Conservation (phyloP, 2,113 vertebrate species). For the Erythrocercus mccallii region DNA sequence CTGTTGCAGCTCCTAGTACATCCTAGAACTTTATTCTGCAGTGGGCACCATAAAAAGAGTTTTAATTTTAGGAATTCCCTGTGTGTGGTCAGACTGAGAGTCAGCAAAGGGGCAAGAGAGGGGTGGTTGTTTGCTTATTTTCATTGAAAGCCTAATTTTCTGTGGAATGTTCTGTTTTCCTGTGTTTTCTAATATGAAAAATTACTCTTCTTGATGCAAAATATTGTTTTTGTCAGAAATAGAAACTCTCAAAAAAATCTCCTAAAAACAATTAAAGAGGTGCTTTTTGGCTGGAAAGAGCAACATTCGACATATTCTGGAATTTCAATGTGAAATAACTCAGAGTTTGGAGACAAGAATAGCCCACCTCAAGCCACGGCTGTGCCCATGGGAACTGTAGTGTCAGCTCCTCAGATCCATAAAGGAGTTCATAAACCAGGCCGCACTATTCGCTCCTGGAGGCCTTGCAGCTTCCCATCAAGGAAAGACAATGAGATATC, state of each 20-base stretch:
- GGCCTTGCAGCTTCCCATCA: rapidly evolving
- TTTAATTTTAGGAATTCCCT: not conserved
- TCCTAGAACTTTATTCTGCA: not conserved
- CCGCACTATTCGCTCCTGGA: not conserved
- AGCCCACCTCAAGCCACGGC: not conserved
- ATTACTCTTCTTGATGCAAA: not conserved
- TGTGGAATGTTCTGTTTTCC: not conserved
- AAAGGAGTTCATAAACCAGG: not conserved
- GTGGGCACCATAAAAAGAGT: not conserved
- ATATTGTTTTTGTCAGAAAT: not conserved
- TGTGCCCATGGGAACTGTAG: not conserved
- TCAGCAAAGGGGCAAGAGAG: not conserved
- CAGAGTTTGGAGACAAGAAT: not conserved
- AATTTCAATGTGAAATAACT: not conserved
- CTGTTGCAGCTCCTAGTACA: not conserved
- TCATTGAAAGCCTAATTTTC: not conserved
- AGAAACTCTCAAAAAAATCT: not conserved
- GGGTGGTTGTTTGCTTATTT: not conserved
- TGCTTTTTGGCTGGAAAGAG: not conserved
- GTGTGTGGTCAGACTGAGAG: rapidly evolving
- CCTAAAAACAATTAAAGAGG: not conserved
- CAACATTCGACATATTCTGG: not conserved
- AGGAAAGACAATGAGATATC: rapidly evolving
- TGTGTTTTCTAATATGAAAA: not conserved
- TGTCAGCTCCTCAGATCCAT: not conserved